A percentile compares a stretch with the other conserved stretches of the same genome.
These are phyloP conservation scores for Cephalopachus bancanus DNA, from an alignment of 2,797 vertebrate species.

Conservation along the genomic window DNA sequence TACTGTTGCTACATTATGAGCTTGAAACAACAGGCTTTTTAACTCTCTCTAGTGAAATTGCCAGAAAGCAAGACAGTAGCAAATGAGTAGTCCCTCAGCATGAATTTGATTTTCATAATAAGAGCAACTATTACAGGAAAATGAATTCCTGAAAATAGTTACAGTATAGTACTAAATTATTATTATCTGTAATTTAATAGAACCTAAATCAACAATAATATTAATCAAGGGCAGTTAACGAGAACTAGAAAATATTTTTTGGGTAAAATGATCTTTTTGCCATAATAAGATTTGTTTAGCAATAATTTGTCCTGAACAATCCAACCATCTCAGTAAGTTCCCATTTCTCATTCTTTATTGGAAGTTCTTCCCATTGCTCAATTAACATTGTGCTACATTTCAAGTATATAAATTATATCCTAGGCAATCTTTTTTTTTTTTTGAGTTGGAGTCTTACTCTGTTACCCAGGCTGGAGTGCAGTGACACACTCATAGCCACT, in stretches of 20 bases:
- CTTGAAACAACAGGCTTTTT: not conserved
- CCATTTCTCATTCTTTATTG: not conserved
- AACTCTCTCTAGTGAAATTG: not conserved
- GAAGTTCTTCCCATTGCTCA: conserved; percentile 12
- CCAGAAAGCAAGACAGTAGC: not conserved
- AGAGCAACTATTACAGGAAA: conserved; percentile 30
- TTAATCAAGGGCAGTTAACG: not conserved
- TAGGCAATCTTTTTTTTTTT: not conserved
- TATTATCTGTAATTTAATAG: conserved; percentile 55
- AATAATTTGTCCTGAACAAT: not conserved
- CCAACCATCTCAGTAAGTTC: not conserved
- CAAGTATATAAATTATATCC: not conserved
- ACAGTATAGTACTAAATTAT: conserved; percentile 18
- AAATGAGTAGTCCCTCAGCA: conserved; percentile 3
- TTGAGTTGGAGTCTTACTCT: too few species aligned
- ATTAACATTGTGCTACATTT: not conserved
- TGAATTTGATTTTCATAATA: conserved; percentile 5
- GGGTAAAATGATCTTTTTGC: not conserved
- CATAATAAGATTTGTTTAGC: not conserved
- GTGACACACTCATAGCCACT: too few species aligned
- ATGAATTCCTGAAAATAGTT: conserved; percentile 20
- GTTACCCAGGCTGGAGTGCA: too few species aligned
- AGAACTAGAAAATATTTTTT: conserved; percentile 37
- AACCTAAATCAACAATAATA: conserved; percentile 2
- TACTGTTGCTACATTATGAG: not conserved